Evolutionary conservation across 2,888 invertebrate genomes (phyloP), one percentile per base, ranked within the genome.

Genomic region (Agrotis ipsilon): DNA sequence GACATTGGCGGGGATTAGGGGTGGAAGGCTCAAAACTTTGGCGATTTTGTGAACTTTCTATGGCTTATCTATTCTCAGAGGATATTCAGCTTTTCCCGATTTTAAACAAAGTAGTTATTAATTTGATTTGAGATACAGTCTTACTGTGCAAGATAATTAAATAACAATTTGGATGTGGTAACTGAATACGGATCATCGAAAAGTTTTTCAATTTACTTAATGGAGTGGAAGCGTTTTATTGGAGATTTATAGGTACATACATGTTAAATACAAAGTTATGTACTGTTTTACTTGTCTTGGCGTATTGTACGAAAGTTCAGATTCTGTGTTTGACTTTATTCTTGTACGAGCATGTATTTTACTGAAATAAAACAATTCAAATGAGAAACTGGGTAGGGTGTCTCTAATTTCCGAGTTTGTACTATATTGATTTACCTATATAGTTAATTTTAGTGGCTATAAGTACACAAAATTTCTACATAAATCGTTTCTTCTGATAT

Each of bases 31-130:
- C 86, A 77, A 83, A 91, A 91, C 88, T 92, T 91, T 72, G 77
- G 57, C 84, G 83, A 86, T 89, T 88, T 88, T 89, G 86, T 91
- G 87, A 91, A 90, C 90, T 90, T 90, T 87, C 88, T 84, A 88
- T 88, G 73, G 88, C 87, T 88, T 88, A 88, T 88, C 87, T 89
- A 88, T 87, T 85, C 86, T 80, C 84, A 72, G 82, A 87, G 72
- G 83, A 85, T 83, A 80, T 76, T 80, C 77, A 80, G 77, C 74
- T 80, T 78, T 82, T 76, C 74, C 66, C 67, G 68, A 77, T 82
- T 86, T 81, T 55, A 75, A 71, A 80, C 81, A 83, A 83, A 85
- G 71, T 80, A 80, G 77, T 86, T 84, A 83, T 84, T 84, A 81
- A 86, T 85, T 78, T 80, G 68, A 75, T 76, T 86, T 77, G 64